Evolutionary conservation across 2,888 invertebrate genomes (phyloP).

Genomic region (Neelides folsomi): DNA sequence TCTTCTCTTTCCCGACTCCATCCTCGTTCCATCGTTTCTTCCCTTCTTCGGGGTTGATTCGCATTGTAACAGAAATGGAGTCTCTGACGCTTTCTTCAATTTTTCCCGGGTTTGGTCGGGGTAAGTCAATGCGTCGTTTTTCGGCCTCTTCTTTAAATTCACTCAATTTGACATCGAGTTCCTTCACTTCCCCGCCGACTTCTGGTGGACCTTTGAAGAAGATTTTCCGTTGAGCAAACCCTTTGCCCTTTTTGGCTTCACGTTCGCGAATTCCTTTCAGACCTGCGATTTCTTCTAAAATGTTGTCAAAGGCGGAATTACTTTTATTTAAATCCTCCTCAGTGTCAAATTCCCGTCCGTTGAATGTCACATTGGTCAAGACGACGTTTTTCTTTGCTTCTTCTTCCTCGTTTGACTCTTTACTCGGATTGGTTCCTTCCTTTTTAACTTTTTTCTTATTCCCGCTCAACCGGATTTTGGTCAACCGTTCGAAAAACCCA

Average conservation of each 20-base stretch:
- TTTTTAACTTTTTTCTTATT: slow-evolving; percentile 28
- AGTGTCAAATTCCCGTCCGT: slow-evolving; percentile 3
- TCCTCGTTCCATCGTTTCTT: slow-evolving; percentile 5
- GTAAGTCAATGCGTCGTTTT: slow-evolving; percentile 24
- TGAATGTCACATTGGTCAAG: neutral
- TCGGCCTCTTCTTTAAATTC: slow-evolving; percentile 30
- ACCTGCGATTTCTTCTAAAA: slow-evolving; percentile 32
- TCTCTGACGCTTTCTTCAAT: slow-evolving; percentile 28
- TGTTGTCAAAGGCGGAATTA: slow-evolving; percentile 30
- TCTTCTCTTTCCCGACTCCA: slow-evolving; percentile 10
- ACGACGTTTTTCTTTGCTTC: neutral
- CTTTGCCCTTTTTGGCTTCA: slow-evolving; percentile 25
- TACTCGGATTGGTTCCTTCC: slow-evolving; percentile 1
- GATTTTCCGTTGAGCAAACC: slow-evolving; percentile 19
- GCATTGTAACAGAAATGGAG: slow-evolving; percentile 6
- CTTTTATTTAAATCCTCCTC: slow-evolving; percentile 12
- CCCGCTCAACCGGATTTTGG: slow-evolving; percentile 30
- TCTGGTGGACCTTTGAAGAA: slow-evolving; percentile 2
- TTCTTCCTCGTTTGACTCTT: neutral
- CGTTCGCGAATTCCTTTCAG: slow-evolving; percentile 29
- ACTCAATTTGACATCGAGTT: slow-evolving; percentile 26
- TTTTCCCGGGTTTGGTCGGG: slow-evolving; percentile 32
- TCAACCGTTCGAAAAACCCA: slow-evolving; percentile 31
- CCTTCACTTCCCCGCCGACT: slow-evolving; percentile 6
- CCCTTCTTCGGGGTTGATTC: slow-evolving; percentile 13